Conservation (phyloP, 1,140 invertebrate genomes). For the Lordiphosa collinella region DNA sequence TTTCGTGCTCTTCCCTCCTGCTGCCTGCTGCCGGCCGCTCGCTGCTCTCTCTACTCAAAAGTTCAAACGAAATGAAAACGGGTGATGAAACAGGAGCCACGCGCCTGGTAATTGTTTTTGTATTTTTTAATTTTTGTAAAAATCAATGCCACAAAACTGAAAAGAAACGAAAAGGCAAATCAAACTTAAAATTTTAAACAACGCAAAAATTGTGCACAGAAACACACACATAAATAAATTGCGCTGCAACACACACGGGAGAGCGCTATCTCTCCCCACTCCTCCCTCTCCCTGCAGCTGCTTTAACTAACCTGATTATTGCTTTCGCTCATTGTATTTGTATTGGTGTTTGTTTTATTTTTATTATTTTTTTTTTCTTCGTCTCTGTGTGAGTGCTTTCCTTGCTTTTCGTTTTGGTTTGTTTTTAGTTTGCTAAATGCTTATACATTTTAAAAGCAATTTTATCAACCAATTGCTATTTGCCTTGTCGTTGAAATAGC, state of each 20-base stretch:
- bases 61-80: background rate
- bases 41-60: background rate
- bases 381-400: background rate
- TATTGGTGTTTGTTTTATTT: slow-evolving; percentile 26
- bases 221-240: slow-evolving; percentile 27
- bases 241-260: slow-evolving; percentile 37
- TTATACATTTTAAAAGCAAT: too few species aligned
- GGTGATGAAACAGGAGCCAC: background rate
- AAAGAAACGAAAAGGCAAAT: slow-evolving; percentile 42
- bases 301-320: slow-evolving; percentile 71
- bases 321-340: slow-evolving; percentile 63
- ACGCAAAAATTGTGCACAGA: slow-evolving; percentile 41
- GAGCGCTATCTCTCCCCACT: background rate
- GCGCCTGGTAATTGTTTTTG: background rate
- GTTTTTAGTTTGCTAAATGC: too few species aligned
- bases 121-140: slow-evolving; percentile 34
- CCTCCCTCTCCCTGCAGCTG: slow-evolving; percentile 15
- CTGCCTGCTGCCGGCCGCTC: background rate
- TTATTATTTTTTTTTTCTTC: slow-evolving; percentile 24
- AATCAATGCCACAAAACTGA: slow-evolving; percentile 74
- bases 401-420: background rate
- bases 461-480: too few species aligned
- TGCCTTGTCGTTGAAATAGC: too few species aligned
- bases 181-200: slow-evolving; percentile 31
- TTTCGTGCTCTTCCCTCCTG: background rate